Conservation (phyloP, 1,140 invertebrate species). For the Trachymyrmex septentrionalis region DNA sequence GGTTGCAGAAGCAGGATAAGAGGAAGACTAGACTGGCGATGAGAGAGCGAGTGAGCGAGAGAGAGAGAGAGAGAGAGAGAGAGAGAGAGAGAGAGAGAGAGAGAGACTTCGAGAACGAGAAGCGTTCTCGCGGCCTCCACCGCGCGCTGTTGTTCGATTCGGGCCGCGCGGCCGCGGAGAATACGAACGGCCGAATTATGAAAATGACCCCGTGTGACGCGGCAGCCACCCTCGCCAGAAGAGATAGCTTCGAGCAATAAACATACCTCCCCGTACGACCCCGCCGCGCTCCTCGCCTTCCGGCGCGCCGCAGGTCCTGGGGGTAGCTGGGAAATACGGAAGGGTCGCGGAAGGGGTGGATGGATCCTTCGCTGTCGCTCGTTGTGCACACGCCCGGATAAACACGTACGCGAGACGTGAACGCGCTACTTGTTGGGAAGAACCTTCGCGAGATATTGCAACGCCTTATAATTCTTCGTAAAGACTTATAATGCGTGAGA, state of each 20-base stretch:
- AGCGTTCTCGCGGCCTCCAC: constrained; percentile 68
- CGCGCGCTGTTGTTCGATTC: constrained; percentile 85
- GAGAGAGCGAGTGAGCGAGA: neutral
- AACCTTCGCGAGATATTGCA: constrained; percentile 24
- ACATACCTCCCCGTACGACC: constrained; percentile 80
- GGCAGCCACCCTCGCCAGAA: constrained; percentile 83
- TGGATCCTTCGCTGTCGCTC: constrained; percentile 63
- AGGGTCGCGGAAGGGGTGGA: constrained; percentile 48
- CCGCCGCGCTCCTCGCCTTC: constrained; percentile 57
- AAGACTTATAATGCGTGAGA: neutral
- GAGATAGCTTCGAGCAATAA: constrained; percentile 86
- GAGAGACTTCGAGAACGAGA: constrained; percentile 61
- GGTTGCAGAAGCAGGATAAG: constrained; percentile 37
- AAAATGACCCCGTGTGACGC: constrained; percentile 87
- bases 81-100: neutral
- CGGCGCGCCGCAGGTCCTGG: constrained; percentile 49
- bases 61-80: constrained; percentile 26
- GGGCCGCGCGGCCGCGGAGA: constrained; percentile 84
- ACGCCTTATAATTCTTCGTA: constrained; percentile 39
- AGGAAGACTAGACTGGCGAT: constrained; percentile 53
- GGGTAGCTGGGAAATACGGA: constrained; percentile 58
- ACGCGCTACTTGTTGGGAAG: constrained; percentile 46
- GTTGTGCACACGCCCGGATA: constrained; percentile 65
- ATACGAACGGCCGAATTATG: constrained; percentile 89
- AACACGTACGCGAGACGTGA: constrained; percentile 60